These are phyloP conservation scores for Lepidurus couesii DNA, from an alignment of 1,140 invertebrate genomes.

Conservation along the genomic window DNA sequence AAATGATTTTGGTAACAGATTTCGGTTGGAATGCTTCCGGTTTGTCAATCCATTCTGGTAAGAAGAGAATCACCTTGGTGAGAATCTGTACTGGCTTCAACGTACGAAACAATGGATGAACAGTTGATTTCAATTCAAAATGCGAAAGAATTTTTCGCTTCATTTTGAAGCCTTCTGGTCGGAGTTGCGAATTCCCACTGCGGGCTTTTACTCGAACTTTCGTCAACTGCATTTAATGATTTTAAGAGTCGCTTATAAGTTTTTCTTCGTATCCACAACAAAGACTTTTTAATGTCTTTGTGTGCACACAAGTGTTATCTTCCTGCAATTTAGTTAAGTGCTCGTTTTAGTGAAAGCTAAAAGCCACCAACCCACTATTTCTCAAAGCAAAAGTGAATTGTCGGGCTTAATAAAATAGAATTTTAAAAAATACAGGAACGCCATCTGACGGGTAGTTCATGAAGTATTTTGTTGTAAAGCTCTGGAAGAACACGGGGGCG, in stretches of 20 bases:
- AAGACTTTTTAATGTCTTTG: not conserved
- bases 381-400: too few relatives aligned
- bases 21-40: not conserved
- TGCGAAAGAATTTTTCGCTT: not conserved
- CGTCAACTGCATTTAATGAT: too few relatives aligned
- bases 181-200: too few relatives aligned
- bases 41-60: not conserved
- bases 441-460: too few relatives aligned
- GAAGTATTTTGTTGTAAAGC: too few relatives aligned
- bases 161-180: too few relatives aligned
- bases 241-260: not conserved
- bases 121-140: not conserved
- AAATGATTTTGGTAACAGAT: not conserved
- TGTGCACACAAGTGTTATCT: not conserved
- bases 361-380: not conserved
- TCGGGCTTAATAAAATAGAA: too few relatives aligned
- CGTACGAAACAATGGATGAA: not conserved
- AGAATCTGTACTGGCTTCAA: not conserved
- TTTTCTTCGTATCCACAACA: not conserved
- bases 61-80: not conserved
- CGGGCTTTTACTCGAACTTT: too few relatives aligned
- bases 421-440: too few relatives aligned
- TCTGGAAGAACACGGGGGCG: not conserved
- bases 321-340: not conserved
- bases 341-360: not conserved